Conservation (phyloP, 2,888 invertebrate genomes). For the Acleris emargana region DNA sequence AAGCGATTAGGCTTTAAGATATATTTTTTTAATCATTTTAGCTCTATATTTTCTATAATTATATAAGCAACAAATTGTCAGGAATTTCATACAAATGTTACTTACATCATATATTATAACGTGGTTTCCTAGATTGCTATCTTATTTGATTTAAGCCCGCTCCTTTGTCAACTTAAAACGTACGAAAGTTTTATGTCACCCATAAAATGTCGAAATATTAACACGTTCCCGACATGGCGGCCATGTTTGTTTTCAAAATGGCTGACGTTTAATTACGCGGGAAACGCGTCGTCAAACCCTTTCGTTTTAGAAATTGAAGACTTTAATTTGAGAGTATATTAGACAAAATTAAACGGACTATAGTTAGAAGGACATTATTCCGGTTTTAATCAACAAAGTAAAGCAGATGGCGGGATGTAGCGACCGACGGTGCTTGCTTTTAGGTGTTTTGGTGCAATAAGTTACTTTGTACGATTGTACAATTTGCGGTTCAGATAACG, state of each 20-base stretch:
- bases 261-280: constrained; percentile 72
- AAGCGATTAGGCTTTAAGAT: too few species aligned
- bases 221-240: constrained; percentile 16
- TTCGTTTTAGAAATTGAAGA: constrained; percentile 18
- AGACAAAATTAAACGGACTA: constrained; percentile 10
- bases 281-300: constrained; percentile 44
- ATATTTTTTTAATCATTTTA: too few species aligned
- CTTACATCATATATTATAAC: constrained; percentile 3
- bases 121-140: constrained; percentile 19
- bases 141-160: constrained; percentile 3
- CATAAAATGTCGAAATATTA: constrained; percentile 35
- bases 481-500: too few species aligned
- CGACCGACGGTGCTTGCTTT: too few species aligned
- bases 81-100: neutral
- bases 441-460: neutral
- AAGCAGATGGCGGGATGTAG: neutral
- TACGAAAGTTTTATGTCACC: constrained; percentile 30
- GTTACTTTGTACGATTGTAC: neutral
- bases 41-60: too few species aligned
- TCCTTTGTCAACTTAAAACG: constrained; percentile 29
- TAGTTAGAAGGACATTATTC: constrained; percentile 20
- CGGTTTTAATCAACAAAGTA: constrained; percentile 1
- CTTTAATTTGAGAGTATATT: constrained; percentile 15
- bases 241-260: constrained; percentile 28
- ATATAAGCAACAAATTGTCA: neutral